Evolutionary conservation across 2,113 vertebrate species (phyloP).

Genomic region (Solea solea): DNA sequence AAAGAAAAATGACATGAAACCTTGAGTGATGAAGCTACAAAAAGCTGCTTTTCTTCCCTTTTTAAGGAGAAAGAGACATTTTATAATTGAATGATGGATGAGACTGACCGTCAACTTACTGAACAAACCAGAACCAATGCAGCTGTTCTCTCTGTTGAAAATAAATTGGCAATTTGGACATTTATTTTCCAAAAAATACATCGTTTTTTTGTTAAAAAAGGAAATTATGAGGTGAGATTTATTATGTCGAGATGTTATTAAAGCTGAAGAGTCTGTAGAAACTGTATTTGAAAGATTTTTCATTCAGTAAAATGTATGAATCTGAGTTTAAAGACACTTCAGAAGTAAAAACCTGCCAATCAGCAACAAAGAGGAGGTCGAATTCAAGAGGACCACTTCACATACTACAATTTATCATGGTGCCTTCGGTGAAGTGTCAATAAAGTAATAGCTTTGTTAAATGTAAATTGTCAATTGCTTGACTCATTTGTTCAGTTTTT

Average conservation of each 20-base stretch:
- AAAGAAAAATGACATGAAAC: slow-evolving; percentile 16
- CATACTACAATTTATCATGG: too few species aligned
- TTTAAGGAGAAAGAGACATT: slow-evolving; percentile 29
- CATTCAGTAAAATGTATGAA: background rate
- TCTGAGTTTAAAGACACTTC: slow-evolving; percentile 11
- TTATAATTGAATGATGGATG: slow-evolving; percentile 38
- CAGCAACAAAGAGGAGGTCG: too few species aligned
- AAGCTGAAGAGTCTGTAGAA: slow-evolving; percentile 31
- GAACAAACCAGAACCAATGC: slow-evolving; percentile 18
- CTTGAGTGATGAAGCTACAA: slow-evolving; percentile 20
- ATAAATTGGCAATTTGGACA: background rate
- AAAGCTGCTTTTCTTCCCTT: slow-evolving; percentile 23
- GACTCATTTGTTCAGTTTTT: too few species aligned
- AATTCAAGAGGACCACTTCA: too few species aligned
- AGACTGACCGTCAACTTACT: slow-evolving; percentile 53
- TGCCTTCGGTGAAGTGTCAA: too few species aligned
- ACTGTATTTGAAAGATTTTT: background rate
- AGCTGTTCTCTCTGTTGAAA: slow-evolving; percentile 22
- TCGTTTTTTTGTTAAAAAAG: slow-evolving; percentile 11
- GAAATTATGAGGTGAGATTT: background rate
- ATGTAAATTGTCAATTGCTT: too few species aligned
- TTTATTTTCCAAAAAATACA: background rate
- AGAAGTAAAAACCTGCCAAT: background rate
- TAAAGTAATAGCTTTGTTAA: too few species aligned
- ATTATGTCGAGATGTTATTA: background rate